phyloP scores from a whole-genome alignment of 2,113 vertebrate species.

The Chaetodon auriga region DNA sequence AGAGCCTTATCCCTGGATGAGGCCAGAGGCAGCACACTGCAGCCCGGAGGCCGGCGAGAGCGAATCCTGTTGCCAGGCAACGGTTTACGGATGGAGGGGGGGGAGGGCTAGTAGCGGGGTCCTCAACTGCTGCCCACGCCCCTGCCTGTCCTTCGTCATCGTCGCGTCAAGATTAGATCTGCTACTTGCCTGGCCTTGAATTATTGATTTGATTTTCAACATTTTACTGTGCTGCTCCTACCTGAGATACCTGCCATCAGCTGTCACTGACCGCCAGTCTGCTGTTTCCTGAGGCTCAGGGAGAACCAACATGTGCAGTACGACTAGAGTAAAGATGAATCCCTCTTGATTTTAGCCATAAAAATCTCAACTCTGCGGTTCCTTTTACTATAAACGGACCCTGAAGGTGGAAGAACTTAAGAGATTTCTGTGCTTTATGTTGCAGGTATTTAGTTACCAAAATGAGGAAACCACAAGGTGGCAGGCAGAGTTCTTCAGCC shows the following conservation, averaged over 20 bases:
- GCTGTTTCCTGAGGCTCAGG: not conserved
- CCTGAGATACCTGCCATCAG: constrained; percentile 25
- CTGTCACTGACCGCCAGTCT: constrained; percentile 11
- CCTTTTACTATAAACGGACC: not conserved
- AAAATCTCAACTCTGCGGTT: constrained; percentile 11
- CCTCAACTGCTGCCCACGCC: constrained; percentile 72
- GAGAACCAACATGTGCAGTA: not conserved
- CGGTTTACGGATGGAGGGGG: constrained; percentile 74
- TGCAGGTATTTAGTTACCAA: constrained; percentile 16
- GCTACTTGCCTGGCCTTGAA: constrained; percentile 65
- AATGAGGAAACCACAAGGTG: constrained; percentile 42
- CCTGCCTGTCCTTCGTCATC: constrained; percentile 71
- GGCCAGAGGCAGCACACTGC: constrained; percentile 80
- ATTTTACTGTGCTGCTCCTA: constrained; percentile 29
- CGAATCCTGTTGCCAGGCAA: constrained; percentile 85
- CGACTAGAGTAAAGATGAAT: not conserved
- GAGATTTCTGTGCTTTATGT: not conserved
- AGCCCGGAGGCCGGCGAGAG: constrained; percentile 80
- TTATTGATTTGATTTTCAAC: constrained; percentile 66
- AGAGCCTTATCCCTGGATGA: constrained; percentile 69
- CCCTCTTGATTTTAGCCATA: not conserved
- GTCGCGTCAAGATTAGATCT: constrained; percentile 67
- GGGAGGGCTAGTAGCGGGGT: constrained; percentile 64
- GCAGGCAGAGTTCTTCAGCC: constrained; percentile 39
- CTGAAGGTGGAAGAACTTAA: constrained; percentile 3